Evolutionary conservation across 2,113 vertebrate species (phyloP), one percentile per base, ranked within the genome.

Genomic region (Ginglymostoma cirratum): DNA sequence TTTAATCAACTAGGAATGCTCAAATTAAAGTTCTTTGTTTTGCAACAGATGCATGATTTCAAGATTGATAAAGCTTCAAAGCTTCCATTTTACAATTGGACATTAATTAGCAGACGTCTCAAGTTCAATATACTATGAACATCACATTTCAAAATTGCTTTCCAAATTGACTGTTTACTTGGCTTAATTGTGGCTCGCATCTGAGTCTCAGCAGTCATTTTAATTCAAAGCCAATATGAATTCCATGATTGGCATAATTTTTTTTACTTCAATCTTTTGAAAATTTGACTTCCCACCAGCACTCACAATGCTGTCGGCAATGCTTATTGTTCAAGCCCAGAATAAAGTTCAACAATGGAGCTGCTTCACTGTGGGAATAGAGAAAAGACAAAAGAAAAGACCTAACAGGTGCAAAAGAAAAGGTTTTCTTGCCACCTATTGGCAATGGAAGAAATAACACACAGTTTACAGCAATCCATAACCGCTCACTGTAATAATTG

Each of bases 181-280:
- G 34, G n/a, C 61, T 38, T 92, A 61, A 30, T 67, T 93, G 61
- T 93, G 61, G 27, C 78, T 5, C 78, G 38, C 78, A 83, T 65
- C 89, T 92, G 61, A 45, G 55, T 92, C 34, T 10, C 34, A 61
- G 27, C 87, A 90, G 65, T 45, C 66, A 70, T 30, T 70, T 95
- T 95, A 95, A 70, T 95, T 95, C 66, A 67, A 27, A 69, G 72
- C 70, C 93, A 72, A 72, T 95, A 72, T 30, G 67, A 48, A 95
- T 45, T 30, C 42, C 42, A 67, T 69, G 67, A 95, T 48, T n/a
- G n/a, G 17, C 52, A 69, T 94, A 23, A 42, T 42, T 69, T n/a
- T 6, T 69, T 94, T 38, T 23, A 69, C 24, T 48, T 38, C 42
- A 42, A 95, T 95, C 93, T 70, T 3, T 48, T 95, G 38, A 61